Conservation (phyloP, 2,888 invertebrate genomes). For the Pachycephus smyrnensis region DNA sequence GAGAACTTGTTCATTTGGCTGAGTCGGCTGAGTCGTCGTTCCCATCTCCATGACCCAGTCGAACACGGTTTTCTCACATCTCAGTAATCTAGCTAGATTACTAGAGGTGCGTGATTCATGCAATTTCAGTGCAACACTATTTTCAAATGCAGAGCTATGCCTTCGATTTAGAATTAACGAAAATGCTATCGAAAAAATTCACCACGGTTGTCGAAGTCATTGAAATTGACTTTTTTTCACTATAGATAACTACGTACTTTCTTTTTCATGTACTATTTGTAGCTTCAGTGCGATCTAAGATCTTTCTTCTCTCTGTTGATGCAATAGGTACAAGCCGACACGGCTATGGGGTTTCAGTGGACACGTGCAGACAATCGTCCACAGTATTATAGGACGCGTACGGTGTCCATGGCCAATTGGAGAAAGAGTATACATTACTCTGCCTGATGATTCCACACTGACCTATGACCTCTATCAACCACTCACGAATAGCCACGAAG, state of each 20-base stretch:
- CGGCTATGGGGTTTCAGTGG: constrained; percentile 96
- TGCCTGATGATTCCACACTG: constrained; percentile 88
- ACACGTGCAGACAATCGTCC: constrained; percentile 92
- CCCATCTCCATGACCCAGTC: no score
- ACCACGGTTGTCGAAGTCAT: no score
- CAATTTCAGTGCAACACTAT: no score
- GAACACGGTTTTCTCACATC: no score
- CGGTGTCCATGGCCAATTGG: constrained; percentile 91
- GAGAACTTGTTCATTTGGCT: no score
- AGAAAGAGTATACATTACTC: constrained; percentile 79
- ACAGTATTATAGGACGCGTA: constrained; percentile 88
- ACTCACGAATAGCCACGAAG: constrained; percentile 77
- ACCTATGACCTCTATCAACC: constrained; percentile 95
- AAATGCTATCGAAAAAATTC: no score
- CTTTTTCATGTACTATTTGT: constrained; percentile 48
- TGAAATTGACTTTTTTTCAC: no score
- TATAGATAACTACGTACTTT: neutral
- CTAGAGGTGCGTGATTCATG: no score
- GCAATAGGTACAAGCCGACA: constrained; percentile 85
- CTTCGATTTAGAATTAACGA: no score
- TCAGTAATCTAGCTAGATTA: no score
- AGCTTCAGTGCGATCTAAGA: neutral
- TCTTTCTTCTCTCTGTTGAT: neutral
- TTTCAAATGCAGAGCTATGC: no score
- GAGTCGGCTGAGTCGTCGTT: no score